Percentiles rank a stretch among this genome's conserved stretches.
These are phyloP conservation scores for Erethizon dorsatum DNA, from an alignment of 2,797 vertebrate species.

Conservation along the genomic window DNA sequence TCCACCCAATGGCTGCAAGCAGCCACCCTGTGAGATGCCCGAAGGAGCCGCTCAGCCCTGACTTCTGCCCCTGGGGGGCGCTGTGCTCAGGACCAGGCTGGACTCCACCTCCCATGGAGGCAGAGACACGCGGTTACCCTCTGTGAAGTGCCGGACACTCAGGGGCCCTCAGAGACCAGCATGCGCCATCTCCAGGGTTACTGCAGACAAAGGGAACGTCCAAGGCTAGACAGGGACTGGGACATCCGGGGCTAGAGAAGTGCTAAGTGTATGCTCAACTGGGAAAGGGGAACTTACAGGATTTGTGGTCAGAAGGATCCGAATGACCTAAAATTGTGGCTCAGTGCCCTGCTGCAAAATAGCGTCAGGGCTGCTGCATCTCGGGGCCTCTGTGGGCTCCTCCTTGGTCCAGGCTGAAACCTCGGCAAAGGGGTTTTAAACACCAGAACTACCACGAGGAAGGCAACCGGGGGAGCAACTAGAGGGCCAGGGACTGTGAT, in stretches of 20 bases:
- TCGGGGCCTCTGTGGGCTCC: no score
- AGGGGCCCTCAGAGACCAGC: fast-evolving
- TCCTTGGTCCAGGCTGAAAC: no score
- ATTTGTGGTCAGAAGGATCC: no score
- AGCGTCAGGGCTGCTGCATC: no score
- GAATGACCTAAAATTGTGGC: no score
- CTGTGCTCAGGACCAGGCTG: background rate
- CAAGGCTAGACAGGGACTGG: fast-evolving
- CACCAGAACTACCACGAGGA: no score
- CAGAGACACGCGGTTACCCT: background rate
- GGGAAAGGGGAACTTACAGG: no score
- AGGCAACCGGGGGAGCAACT: no score
- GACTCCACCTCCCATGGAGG: background rate
- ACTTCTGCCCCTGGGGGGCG: background rate
- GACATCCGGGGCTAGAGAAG: background rate
- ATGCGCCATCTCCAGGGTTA: background rate
- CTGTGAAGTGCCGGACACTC: background rate
- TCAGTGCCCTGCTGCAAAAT: no score
- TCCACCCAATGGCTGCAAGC: background rate
- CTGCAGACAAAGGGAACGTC: background rate
- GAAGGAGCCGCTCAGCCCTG: fast-evolving
- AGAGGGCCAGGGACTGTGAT: no score
- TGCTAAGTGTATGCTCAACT: no score
- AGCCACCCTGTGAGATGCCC: background rate
- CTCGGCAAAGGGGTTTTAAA: no score